Evolutionary conservation across 2,113 vertebrate species (phyloP).

Genomic region (Naja naja): DNA sequence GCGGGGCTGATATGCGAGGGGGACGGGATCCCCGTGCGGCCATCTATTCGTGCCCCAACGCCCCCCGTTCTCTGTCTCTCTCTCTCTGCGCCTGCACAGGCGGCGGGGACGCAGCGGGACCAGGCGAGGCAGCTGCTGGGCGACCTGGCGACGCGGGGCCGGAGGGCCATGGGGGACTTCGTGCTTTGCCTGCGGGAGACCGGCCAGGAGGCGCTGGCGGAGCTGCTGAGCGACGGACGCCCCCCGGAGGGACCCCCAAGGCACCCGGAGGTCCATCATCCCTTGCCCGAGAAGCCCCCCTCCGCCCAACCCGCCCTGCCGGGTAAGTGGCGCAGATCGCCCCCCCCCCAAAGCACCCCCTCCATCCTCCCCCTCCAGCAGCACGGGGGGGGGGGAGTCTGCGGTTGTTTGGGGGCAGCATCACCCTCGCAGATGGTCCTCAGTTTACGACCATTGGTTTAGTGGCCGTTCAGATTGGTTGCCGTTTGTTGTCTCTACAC

Average conservation of each 20-base stretch:
- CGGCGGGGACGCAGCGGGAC: slow-evolving; percentile 71
- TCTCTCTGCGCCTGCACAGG: slow-evolving; percentile 64
- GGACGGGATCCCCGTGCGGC: neutral
- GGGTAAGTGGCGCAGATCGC: neutral
- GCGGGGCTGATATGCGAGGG: neutral
- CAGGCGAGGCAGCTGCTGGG: slow-evolving; percentile 83
- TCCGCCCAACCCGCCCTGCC: neutral
- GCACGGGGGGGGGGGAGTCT: fast-evolving
- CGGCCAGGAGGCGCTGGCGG: slow-evolving; percentile 68
- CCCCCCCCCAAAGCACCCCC: no score
- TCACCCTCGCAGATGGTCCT: no score
- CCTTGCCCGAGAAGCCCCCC: fast-evolving
- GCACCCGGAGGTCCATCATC: neutral
- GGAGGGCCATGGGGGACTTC: slow-evolving; percentile 80
- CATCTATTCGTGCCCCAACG: neutral
- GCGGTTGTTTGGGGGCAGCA: no score
- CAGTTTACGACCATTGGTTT: no score
- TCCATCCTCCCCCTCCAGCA: no score
- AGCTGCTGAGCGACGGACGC: slow-evolving; percentile 63
- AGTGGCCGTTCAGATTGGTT: neutral
- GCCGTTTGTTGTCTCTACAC: neutral
- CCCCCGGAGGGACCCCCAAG: fast-evolving
- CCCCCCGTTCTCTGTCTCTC: neutral
- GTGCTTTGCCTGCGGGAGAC: slow-evolving; percentile 81
- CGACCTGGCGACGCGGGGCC: slow-evolving; percentile 86